Evolutionary conservation across 30 jellyfish, hydroid and myxozoan genomes (phyloP).

Genomic region (Cassiopea andromeda): DNA sequence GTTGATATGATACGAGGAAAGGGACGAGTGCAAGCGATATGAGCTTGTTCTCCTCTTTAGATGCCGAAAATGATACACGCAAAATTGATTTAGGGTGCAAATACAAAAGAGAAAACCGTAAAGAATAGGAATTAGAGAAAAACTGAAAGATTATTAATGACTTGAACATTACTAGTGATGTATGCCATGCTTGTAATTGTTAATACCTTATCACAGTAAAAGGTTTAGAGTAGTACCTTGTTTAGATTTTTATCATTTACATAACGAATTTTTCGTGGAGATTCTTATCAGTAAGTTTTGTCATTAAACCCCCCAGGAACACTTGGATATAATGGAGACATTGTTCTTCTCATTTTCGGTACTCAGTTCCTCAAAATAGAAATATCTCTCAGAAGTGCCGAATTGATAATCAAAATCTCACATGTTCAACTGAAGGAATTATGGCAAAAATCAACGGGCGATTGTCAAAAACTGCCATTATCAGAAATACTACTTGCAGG

Average conservation of each 20-base stretch:
- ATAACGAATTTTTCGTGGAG: slow-evolving; percentile 61
- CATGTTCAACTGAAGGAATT: too few species aligned
- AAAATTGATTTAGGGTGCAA: slow-evolving; percentile 22
- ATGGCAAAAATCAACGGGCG: too few species aligned
- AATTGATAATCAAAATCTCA: too few species aligned
- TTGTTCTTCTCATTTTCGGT: background rate
- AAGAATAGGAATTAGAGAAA: background rate
- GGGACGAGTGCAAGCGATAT: slow-evolving; percentile 6
- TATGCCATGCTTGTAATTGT: slow-evolving; percentile 1
- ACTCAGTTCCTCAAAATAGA: too few species aligned
- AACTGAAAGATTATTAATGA: background rate
- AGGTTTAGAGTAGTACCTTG: slow-evolving; percentile 16
- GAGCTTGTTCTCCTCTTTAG: slow-evolving; percentile 49
- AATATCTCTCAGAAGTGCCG: too few species aligned
- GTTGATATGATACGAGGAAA: background rate
- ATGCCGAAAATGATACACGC: slow-evolving; percentile 60
- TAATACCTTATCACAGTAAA: background rate
- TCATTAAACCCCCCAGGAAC: background rate
- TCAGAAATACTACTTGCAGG: too few species aligned
- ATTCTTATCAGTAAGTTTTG: slow-evolving; percentile 4
- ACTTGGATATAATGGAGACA: background rate
- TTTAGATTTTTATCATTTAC: slow-evolving; percentile 42
- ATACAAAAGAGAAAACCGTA: background rate
- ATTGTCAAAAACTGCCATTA: too few species aligned
- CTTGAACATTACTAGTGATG: slow-evolving; percentile 9